Percentiles rank a stretch among this genome's conserved stretches.
phyloP scores from a whole-genome alignment of 1,140 invertebrate species.

The Drosophila eugracilis region DNA sequence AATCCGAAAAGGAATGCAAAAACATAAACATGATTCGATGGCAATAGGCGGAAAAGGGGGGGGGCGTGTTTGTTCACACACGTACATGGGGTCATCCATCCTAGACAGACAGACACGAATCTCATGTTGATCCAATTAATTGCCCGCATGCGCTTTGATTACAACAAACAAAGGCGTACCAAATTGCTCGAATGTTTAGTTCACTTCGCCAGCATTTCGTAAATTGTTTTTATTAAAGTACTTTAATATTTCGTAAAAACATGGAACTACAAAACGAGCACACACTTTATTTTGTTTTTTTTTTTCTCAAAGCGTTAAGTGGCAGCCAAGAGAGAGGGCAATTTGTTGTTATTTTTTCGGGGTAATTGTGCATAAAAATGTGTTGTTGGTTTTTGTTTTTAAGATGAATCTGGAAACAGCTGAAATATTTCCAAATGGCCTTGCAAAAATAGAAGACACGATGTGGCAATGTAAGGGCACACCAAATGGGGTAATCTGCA shows the following conservation, averaged over 20 bases:
- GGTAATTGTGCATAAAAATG: constrained; percentile 66
- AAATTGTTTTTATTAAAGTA: constrained; percentile 52
- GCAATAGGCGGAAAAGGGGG: neutral
- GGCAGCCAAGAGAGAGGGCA: constrained; percentile 28
- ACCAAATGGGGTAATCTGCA: constrained; percentile 4
- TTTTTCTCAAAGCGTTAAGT: constrained; percentile 48
- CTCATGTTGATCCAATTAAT: constrained; percentile 74
- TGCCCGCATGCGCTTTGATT: constrained; percentile 81
- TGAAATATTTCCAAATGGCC: constrained; percentile 57
- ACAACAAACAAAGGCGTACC: constrained; percentile 45
- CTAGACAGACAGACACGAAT: constrained; percentile 49
- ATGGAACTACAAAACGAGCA: constrained; percentile 28
- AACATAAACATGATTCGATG: constrained; percentile 57
- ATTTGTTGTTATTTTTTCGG: constrained; percentile 60
- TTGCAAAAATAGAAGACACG: constrained; percentile 45
- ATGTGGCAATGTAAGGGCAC: constrained; percentile 31
- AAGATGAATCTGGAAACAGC: constrained; percentile 54
- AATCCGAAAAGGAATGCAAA: constrained; percentile 38
- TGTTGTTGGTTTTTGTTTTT: constrained; percentile 46
- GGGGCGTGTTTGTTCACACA: too few relatives aligned
- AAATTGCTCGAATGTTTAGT: constrained; percentile 65
- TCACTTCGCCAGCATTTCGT: constrained; percentile 46
- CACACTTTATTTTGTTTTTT: constrained; percentile 34
- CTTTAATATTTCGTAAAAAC: constrained; percentile 70
- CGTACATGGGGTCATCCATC: constrained; percentile 12